A percentile compares a stretch with the other conserved stretches of the same genome.
These are phyloP conservation scores for Lordiphosa collinella DNA, from an alignment of 1,140 invertebrate genomes.

Conservation along the genomic window DNA sequence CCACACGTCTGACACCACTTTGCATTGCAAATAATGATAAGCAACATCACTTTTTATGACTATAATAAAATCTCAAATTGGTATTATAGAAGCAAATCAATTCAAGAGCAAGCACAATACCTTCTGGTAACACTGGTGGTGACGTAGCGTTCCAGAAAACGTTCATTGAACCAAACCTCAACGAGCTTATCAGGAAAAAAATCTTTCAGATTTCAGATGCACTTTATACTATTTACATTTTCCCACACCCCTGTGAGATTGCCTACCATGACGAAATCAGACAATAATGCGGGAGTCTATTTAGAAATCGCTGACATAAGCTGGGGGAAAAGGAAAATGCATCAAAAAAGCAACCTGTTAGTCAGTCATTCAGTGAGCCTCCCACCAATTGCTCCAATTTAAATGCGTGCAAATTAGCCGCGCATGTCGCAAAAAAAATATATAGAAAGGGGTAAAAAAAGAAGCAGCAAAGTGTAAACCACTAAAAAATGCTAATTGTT, in stretches of 20 bases:
- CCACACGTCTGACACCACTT: conserved; percentile 12
- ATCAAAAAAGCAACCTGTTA: too few species aligned
- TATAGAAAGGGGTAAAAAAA: conserved; percentile 13
- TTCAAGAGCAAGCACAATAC: neutral
- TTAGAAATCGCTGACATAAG: conserved; percentile 1
- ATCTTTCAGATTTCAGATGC: too few species aligned
- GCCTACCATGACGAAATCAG: conserved; percentile 6
- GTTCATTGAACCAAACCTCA: too few species aligned
- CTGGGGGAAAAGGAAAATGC: too few species aligned
- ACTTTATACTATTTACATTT: conserved; percentile 6
- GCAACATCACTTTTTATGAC: neutral
- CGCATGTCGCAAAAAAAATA: conserved; percentile 26
- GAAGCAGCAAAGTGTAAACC: conserved; percentile 39
- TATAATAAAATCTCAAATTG: neutral
- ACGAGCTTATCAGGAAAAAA: too few species aligned
- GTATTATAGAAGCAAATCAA: conserved; percentile 5
- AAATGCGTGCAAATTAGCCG: conserved; percentile 41
- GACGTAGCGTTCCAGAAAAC: too few species aligned
- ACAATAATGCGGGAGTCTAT: neutral
- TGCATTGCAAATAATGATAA: neutral
- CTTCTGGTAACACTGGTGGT: neutral
- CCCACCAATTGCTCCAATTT: conserved; percentile 12
- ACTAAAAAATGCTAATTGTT: conserved; percentile 47
- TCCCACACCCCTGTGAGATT: conserved; percentile 10
- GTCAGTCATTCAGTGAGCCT: neutral